phyloP scores from a whole-genome alignment of 2,888 invertebrate genomes.

The Caradrina clavipalpis region DNA sequence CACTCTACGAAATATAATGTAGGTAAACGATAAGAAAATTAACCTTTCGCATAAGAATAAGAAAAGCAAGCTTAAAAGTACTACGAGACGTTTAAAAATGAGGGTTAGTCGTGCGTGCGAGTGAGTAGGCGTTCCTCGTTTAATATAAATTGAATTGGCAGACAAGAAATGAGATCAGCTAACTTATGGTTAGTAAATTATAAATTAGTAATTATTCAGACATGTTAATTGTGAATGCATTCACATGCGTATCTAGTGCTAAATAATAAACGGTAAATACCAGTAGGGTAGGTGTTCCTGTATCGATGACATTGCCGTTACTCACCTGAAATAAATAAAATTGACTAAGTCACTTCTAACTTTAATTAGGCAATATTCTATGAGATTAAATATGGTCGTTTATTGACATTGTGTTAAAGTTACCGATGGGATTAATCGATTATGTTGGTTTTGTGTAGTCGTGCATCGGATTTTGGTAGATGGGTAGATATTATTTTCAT shows the following conservation, averaged over 20 bases:
- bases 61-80: constrained; percentile 43
- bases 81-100: constrained; percentile 46
- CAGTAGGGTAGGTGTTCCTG: constrained; percentile 89
- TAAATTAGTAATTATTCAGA: constrained; percentile 43
- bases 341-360: constrained; percentile 53
- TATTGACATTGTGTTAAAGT: constrained; percentile 21
- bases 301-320: constrained; percentile 91
- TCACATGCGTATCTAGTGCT: constrained; percentile 74
- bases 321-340: constrained; percentile 87
- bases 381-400: constrained; percentile 4
- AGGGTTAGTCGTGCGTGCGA: constrained; percentile 50
- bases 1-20: constrained; percentile 14
- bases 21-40: constrained; percentile 18
- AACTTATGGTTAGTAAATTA: constrained; percentile 64
- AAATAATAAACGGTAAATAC: constrained; percentile 83
- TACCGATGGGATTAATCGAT: constrained; percentile 15
- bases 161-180: constrained; percentile 63
- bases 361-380: constrained; percentile 21
- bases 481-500: constrained; percentile 12
- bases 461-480: not conserved
- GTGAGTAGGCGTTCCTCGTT: constrained; percentile 55
- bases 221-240: constrained; percentile 61
- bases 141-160: constrained; percentile 56
- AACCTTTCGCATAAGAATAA: constrained; percentile 22
- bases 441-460: constrained; percentile 31